Base-by-base conservation (phyloP, 2,797 vertebrate genomes). In the Pelochelys cantorii region DNA sequence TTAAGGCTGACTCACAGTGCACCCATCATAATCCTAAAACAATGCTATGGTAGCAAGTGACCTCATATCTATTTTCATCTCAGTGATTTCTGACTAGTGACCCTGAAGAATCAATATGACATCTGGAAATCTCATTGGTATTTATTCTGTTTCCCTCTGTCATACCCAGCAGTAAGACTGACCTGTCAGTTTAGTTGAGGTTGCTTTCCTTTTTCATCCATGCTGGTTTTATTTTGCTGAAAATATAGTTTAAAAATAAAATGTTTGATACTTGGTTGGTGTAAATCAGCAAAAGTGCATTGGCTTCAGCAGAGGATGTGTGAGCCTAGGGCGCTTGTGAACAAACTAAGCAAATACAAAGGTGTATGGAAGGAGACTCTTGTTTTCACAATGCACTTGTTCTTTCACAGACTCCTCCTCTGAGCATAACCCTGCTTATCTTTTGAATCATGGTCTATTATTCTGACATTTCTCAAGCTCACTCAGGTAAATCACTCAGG, bases 401-500 rank as follows among this genome's bases (percentile, higher is more conserved):
- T 95, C 87, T 94, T 88, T 75, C 37, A 18, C 34, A n/a, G 10
- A 52, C 22, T 87, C 52, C n/a, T 91, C 82, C 91, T 94, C 84
- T 82, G 68, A 37, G 5, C 23, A 1, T 3, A 88, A 18, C 62
- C 25, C 80, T 86, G 37, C 86, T 93, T 93, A 94, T 93, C 84
- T 89, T 93, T 92, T 62, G 81, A 85, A 31, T 48, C 82, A 5
- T 29, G 14, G 60, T n/a, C 55, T 79, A 9, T 95, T 91, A 86
- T 71, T 42, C 4, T 84, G 90, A 60, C 37, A 83, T 88, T 88
- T 89, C 90, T 94, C 81, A 86, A 11, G 31, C 34, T 88, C 57
- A 85, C 34, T 54, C 90, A 92, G 88, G 93, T 95, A 95, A 95
- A 92, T 53, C 57, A 85, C 34, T 54, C 90, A 92, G 88, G 93